A percentile compares a stretch with the other conserved stretches of the same genome.
These are phyloP conservation scores for Incurvaria masculella DNA, from an alignment of 2,888 invertebrate species.

Conservation along the genomic window DNA sequence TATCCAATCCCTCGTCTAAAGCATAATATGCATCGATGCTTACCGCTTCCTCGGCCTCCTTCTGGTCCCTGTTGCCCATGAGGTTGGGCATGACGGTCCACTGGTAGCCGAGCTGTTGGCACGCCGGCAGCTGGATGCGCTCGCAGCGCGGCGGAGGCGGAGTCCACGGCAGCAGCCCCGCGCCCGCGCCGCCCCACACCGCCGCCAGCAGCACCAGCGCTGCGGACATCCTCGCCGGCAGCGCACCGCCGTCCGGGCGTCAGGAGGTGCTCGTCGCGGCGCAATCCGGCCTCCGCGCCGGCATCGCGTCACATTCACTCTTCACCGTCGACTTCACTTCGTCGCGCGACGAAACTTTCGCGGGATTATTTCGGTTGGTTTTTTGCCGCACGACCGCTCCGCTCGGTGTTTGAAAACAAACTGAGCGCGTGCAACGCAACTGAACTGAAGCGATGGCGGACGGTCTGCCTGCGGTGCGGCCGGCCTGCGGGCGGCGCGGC, in stretches of 20 bases:
- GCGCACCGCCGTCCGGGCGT: no score
- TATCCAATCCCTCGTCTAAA: no score
- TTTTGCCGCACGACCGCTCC: background rate
- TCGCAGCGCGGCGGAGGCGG: slow-evolving; percentile 61
- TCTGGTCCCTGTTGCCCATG: slow-evolving; percentile 76
- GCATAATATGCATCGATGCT: slow-evolving; percentile 22
- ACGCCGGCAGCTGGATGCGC: slow-evolving; percentile 73
- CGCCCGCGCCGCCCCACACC: slow-evolving; percentile 41
- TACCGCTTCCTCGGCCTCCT: slow-evolving; percentile 78
- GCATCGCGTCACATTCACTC: no score
- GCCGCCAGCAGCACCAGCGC: slow-evolving; percentile 23
- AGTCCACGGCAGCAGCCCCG: slow-evolving; percentile 29
- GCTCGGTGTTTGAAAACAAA: background rate
- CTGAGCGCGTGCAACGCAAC: no score
- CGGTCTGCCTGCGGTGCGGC: background rate
- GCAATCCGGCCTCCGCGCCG: no score
- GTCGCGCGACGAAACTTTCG: no score
- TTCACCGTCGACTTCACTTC: no score
- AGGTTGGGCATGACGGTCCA: slow-evolving; percentile 85
- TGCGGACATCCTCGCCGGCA: no score
- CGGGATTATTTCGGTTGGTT: no score
- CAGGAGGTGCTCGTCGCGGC: no score
- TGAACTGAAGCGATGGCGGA: background rate
- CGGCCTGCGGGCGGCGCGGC: slow-evolving; percentile 14
- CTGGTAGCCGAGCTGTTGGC: slow-evolving; percentile 82